A percentile compares a stretch with the other conserved stretches of the same genome.
phyloP scores from a whole-genome alignment of 2,888 invertebrate genomes.

The Chirona hameri region DNA sequence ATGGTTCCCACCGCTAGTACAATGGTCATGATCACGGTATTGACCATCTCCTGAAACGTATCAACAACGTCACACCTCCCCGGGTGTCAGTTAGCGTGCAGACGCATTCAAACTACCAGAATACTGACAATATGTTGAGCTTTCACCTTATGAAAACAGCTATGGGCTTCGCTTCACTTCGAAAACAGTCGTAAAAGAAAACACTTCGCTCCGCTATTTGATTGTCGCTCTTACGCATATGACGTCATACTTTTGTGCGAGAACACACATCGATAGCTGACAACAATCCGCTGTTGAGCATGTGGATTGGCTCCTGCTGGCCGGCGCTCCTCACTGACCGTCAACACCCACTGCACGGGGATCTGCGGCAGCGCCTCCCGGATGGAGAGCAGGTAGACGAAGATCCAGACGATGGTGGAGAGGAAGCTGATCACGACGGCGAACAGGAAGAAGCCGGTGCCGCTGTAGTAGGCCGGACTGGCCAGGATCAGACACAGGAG shows the following conservation, averaged over 20 bases:
- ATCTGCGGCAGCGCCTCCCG: conserved; percentile 70
- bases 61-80: neutral
- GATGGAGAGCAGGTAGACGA: conserved; percentile 72
- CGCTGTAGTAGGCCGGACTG: conserved; percentile 42
- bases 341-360: conserved; percentile 71
- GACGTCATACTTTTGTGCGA: too few species aligned
- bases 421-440: conserved; percentile 80
- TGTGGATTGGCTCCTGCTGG: too few species aligned
- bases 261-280: too few species aligned
- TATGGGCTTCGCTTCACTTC: too few species aligned
- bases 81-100: too few species aligned
- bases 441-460: conserved; percentile 77
- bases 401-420: conserved; percentile 71
- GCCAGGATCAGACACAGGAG: neutral
- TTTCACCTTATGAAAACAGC: too few species aligned
- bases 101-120: too few species aligned
- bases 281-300: too few species aligned
- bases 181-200: too few species aligned
- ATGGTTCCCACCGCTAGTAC: neutral
- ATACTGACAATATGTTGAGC: too few species aligned
- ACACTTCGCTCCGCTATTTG: too few species aligned
- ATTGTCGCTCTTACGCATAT: too few species aligned
- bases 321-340: neutral
- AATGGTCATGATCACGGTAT: conserved; percentile 2
- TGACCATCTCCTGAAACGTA: neutral